Evolutionary conservation across 1,140 invertebrate genomes (phyloP).

Genomic region (Geopemphigus sp.): DNA sequence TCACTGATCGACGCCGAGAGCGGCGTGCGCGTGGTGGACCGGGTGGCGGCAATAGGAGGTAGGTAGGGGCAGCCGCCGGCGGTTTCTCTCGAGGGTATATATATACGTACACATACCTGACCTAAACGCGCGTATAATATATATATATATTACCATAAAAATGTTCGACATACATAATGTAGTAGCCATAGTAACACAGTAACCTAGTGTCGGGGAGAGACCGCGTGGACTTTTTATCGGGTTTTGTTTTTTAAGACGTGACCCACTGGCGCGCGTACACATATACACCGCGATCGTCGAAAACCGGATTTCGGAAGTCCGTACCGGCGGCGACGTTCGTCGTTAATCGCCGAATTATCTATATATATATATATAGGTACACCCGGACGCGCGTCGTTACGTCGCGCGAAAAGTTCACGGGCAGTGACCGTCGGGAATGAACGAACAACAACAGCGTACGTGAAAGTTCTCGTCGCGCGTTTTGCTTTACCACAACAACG

Average conservation of each 20-base stretch:
- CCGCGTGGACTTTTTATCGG: constrained; percentile 8
- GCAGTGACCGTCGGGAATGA: too few relatives aligned
- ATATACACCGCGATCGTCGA: not conserved
- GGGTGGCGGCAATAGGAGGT: too few relatives aligned
- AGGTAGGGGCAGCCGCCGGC: constrained; percentile 6
- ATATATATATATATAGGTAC: too few relatives aligned
- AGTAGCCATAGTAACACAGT: not conserved
- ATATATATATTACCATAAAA: constrained; percentile 42
- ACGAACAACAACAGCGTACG: too few relatives aligned
- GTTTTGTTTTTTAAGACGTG: constrained; percentile 19
- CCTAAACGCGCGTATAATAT: constrained; percentile 22
- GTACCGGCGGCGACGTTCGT: not conserved
- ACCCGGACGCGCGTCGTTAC: too few relatives aligned
- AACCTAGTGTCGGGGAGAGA: constrained; percentile 11
- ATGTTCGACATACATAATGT: constrained; percentile 39
- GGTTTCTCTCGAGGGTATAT: constrained; percentile 26
- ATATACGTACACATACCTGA: not conserved
- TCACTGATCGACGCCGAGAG: constrained; percentile 11
- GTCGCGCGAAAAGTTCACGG: too few relatives aligned
- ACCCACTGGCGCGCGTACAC: constrained; percentile 17
- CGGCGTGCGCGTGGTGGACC: not conserved
- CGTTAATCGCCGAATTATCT: constrained; percentile 36
- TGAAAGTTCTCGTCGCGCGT: too few relatives aligned
- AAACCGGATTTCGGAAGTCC: constrained; percentile 43
- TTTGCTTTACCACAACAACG: too few relatives aligned